These are phyloP conservation scores for Decapterus maruadsi DNA, from an alignment of 2,797 vertebrate genomes.

Conservation along the genomic window DNA sequence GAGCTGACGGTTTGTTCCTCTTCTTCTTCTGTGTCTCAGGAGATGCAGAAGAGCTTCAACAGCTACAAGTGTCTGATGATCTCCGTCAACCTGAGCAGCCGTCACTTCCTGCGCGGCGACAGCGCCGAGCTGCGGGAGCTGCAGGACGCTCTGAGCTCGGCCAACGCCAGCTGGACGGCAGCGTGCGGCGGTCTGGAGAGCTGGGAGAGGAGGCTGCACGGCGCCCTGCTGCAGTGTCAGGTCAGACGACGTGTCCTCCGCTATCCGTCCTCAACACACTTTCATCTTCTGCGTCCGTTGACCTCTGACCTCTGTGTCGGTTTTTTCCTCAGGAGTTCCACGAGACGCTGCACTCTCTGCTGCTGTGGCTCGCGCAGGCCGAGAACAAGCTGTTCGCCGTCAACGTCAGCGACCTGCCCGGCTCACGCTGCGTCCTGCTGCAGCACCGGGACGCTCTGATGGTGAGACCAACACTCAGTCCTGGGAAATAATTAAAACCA, in stretches of 20 bases:
- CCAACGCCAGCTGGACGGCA: conserved; percentile 90
- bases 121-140: conserved; percentile 84
- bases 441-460: conserved; percentile 81
- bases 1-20: no score
- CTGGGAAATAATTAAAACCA: no score
- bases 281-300: not conserved
- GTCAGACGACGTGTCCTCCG: conserved; percentile 68
- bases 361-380: conserved; percentile 89
- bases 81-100: conserved; percentile 87
- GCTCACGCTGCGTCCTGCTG: conserved; percentile 70
- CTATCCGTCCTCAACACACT: no score
- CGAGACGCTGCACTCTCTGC: conserved; percentile 86
- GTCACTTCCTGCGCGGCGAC: conserved; percentile 82
- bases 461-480: no score
- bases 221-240: conserved; percentile 90
- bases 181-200: conserved; percentile 82
- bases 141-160: conserved; percentile 82
- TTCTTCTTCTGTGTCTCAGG: conserved; percentile 73
- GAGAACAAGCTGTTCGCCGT: conserved; percentile 83
- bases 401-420: conserved; percentile 60
- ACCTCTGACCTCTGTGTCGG: not conserved
- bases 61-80: conserved; percentile 91
- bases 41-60: conserved; percentile 89
- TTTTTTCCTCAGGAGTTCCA: conserved; percentile 90
- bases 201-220: conserved; percentile 88